Evolutionary conservation across 2,113 vertebrate genomes (phyloP).

Genomic region (Sula dactylatra): DNA sequence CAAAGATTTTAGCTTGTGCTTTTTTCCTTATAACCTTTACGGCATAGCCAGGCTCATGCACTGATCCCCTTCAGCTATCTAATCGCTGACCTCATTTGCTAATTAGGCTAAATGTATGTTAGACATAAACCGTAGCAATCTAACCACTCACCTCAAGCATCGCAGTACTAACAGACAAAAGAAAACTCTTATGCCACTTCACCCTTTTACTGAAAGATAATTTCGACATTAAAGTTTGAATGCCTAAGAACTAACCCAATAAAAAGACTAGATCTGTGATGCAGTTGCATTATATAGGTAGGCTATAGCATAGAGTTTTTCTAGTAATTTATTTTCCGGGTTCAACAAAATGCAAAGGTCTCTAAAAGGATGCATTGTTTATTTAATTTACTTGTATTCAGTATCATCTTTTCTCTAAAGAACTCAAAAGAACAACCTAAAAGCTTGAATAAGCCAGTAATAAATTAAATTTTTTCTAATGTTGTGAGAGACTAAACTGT

Average conservation of each 20-base stretch:
- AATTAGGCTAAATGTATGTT: conserved; percentile 25
- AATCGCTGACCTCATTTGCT: conserved; percentile 39
- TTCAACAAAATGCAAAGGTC: neutral
- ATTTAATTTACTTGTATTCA: neutral
- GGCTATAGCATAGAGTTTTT: neutral
- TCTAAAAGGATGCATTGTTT: neutral
- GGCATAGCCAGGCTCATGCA: neutral
- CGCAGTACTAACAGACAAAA: neutral
- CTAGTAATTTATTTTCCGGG: neutral
- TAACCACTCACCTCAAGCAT: neutral
- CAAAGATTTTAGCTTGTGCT: neutral
- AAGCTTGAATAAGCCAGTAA: neutral
- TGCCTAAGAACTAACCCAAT: neutral
- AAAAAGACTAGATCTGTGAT: neutral
- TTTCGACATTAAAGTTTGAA: neutral
- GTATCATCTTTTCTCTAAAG: neutral
- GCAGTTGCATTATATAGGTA: neutral
- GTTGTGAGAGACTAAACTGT: neutral
- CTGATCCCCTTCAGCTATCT: neutral
- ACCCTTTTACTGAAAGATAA: neutral
- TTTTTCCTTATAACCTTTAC: neutral
- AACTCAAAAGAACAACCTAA: neutral
- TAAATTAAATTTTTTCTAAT: neutral
- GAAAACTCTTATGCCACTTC: neutral
- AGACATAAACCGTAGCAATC: neutral